Percentiles rank a stretch among this genome's conserved stretches.
These are phyloP conservation scores for Apistogramma diplotaenia DNA, from an alignment of 2,113 vertebrate genomes.

Conservation along the genomic window DNA sequence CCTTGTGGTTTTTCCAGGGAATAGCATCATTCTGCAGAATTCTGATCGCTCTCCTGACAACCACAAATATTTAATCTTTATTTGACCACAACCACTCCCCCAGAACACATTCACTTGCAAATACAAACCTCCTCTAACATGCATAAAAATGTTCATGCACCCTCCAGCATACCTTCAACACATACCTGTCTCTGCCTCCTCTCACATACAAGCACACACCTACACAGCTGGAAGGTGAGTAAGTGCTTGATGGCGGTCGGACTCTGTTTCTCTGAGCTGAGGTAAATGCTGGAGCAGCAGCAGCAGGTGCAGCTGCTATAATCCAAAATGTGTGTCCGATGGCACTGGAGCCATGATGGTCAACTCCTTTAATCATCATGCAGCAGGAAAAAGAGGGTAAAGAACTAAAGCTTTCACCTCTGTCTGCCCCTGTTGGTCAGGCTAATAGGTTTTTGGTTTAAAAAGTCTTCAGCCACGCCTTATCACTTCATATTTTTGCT, in stretches of 20 bases:
- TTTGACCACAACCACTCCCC: neutral
- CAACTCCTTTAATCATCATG: constrained; percentile 55
- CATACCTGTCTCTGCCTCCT: neutral
- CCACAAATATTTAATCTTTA: constrained; percentile 7
- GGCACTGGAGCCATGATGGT: constrained; percentile 15
- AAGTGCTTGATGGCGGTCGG: constrained; percentile 15
- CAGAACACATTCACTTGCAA: neutral
- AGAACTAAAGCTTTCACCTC: neutral
- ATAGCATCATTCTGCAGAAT: neutral
- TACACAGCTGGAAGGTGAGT: constrained; percentile 21
- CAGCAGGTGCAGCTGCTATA: constrained; percentile 74
- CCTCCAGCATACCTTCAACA: neutral
- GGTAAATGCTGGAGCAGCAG: constrained; percentile 64
- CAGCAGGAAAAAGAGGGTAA: neutral
- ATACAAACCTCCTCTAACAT: neutral
- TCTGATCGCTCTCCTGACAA: neutral
- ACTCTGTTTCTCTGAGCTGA: constrained; percentile 51
- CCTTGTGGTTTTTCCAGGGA: neutral
- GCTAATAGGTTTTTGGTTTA: neutral
- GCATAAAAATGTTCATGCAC: neutral
- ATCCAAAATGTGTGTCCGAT: constrained; percentile 65
- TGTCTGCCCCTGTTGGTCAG: neutral
- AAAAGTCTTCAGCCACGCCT: neutral
- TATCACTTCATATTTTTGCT: neutral
- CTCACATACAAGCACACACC: neutral